Base-by-base conservation (phyloP, 2,888 invertebrate genomes). In the Acleris cristana region DNA sequence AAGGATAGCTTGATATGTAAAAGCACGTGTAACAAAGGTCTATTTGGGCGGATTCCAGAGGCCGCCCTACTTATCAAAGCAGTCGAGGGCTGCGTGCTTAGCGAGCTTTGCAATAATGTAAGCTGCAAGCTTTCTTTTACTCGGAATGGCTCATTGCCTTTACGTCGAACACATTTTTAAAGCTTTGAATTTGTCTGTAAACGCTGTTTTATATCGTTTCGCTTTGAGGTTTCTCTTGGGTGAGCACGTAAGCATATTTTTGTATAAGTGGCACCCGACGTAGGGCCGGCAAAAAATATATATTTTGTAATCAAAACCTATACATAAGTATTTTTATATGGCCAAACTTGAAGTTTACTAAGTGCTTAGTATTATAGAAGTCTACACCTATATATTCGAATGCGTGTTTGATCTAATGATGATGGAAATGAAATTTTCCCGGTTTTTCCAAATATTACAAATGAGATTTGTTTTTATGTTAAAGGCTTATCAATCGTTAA, bases 181-280 rank as follows among this genome's bases (percentile, higher is more conserved):
- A 57, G 34, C 57, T 57, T 45, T 48, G 57, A 52, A 30, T 48
- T 57, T 45, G 26, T 57, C 52, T 52, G 56, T 45, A 52, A 45
- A 56, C 18, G 30, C 30, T 65, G 23, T 45, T 67, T 62, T 63
- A 58, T 48, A 48, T 57, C 44, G 56, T 40, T 56, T 18, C n/a
- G 7, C 23, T 65, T 61, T 45, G 18, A 57, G 21, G 55, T 48
- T 23, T 26, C 18, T n/a, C 21, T 44, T 44, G 3, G 4, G 16
- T 53, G 30, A 16, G 14, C 19, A 51, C 44, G 10, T 30, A 44
- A 14, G 14, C 3, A 14, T 14, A 12, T 34, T 40, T 14, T 14
- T 10, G 40, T 12, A 40, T 3, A 66, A 65, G 59, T 76, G 76
- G 74, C 76, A 71, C 77, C 77, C 76, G 72, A 74, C 63, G 60